Conservation (phyloP, 2,888 invertebrate species). For the Cheilosia urbana region DNA sequence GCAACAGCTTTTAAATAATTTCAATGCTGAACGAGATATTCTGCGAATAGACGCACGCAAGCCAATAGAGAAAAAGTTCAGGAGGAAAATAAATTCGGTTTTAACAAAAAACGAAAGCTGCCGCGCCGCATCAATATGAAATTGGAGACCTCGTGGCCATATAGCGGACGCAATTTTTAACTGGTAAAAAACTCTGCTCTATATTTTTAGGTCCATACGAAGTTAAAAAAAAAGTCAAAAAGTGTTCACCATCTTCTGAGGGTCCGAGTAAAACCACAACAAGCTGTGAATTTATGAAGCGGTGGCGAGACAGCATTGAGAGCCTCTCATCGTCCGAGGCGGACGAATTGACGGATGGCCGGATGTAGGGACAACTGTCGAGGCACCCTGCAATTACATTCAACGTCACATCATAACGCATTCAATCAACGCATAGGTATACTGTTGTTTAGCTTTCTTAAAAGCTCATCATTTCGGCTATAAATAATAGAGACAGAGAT, state of each 20-base stretch:
- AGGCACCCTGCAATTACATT: too few species aligned
- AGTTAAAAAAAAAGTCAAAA: background rate
- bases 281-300: background rate
- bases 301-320: background rate
- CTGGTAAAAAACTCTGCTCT: background rate
- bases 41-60: background rate
- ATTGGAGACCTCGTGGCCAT: background rate
- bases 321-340: too few species aligned
- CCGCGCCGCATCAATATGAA: background rate
- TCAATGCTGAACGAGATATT: background rate
- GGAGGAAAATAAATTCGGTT: constrained; percentile 7
- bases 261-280: background rate
- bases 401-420: too few species aligned
- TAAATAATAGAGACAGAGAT: too few species aligned
- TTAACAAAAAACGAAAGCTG: constrained; percentile 6
- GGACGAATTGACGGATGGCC: too few species aligned
- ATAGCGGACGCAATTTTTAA: background rate
- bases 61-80: constrained; percentile 13
- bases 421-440: too few species aligned
- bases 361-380: background rate
- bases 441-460: too few species aligned
- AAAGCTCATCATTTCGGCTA: too few species aligned
- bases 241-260: background rate
- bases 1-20: background rate
- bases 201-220: background rate